phyloP scores from a whole-genome alignment of 1,140 invertebrate species.

The Helicoverpa zea region DNA sequence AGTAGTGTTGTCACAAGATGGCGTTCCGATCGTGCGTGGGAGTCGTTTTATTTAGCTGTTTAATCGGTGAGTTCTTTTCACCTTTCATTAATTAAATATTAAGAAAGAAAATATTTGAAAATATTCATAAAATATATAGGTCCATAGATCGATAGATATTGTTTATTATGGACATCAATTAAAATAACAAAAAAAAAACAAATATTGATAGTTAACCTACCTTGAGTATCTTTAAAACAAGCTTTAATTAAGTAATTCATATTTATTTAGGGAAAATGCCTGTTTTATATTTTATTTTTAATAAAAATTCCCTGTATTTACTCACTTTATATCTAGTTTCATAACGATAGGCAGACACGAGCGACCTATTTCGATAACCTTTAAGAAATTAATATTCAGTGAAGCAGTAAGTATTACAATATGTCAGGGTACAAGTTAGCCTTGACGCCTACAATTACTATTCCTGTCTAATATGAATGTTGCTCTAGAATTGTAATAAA shows the following conservation, averaged over 20 bases:
- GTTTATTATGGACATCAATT: no score
- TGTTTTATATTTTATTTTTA: no score
- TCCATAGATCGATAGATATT: no score
- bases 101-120: background rate
- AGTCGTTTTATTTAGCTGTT: constrained; percentile 72
- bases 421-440: constrained; percentile 55
- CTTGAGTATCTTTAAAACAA: no score
- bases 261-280: background rate
- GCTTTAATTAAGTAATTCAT: no score
- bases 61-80: constrained; percentile 76
- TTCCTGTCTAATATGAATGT: constrained; percentile 54
- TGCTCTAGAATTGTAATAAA: background rate
- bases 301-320: no score
- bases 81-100: constrained; percentile 6
- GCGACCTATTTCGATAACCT: constrained; percentile 48
- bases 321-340: no score
- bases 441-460: constrained; percentile 54
- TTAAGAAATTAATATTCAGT: constrained; percentile 51
- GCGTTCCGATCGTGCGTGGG: constrained; percentile 73
- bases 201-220: no score
- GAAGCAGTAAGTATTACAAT: constrained; percentile 51
- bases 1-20: constrained; percentile 78
- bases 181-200: no score
- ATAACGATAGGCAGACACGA: background rate
- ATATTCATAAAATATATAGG: no score